These are phyloP conservation scores for Arge pagana DNA, from an alignment of 2,888 invertebrate genomes.

Conservation along the genomic window DNA sequence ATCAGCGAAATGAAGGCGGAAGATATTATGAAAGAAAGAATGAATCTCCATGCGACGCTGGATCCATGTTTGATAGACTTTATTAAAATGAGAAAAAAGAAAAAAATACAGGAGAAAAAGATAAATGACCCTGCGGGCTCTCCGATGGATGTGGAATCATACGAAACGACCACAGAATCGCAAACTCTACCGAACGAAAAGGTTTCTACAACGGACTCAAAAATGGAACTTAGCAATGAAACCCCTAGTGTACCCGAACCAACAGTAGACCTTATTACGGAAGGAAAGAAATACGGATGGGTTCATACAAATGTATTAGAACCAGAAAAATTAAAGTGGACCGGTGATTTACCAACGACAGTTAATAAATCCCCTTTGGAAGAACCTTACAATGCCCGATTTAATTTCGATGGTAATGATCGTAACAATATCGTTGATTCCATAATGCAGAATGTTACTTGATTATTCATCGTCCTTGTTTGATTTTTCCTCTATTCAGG, in stretches of 20 bases:
- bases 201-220: too few relatives aligned
- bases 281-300: conserved; percentile 71
- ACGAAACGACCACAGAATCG: conserved; percentile 42
- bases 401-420: conserved; percentile 74
- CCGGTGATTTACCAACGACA: conserved; percentile 68
- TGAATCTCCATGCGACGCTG: conserved; percentile 67
- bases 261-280: conserved; percentile 43
- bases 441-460: too few relatives aligned
- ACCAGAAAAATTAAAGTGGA: conserved; percentile 87
- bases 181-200: background rate
- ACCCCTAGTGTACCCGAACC: conserved; percentile 43
- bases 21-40: conserved; percentile 76
- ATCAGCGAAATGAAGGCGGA: conserved; percentile 71
- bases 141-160: conserved; percentile 61
- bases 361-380: conserved; percentile 56
- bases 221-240: conserved; percentile 28
- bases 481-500: conserved; percentile 58
- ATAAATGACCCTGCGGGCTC: conserved; percentile 60
- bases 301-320: conserved; percentile 86
- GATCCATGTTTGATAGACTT: conserved; percentile 73
- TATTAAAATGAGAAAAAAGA: conserved; percentile 61
- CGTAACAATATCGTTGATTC: background rate
- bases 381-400: conserved; percentile 77
- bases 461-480: too few relatives aligned
- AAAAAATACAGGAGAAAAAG: conserved; percentile 38